phyloP scores from a whole-genome alignment of 2,797 vertebrate genomes.

The Garrulus glandarius region DNA sequence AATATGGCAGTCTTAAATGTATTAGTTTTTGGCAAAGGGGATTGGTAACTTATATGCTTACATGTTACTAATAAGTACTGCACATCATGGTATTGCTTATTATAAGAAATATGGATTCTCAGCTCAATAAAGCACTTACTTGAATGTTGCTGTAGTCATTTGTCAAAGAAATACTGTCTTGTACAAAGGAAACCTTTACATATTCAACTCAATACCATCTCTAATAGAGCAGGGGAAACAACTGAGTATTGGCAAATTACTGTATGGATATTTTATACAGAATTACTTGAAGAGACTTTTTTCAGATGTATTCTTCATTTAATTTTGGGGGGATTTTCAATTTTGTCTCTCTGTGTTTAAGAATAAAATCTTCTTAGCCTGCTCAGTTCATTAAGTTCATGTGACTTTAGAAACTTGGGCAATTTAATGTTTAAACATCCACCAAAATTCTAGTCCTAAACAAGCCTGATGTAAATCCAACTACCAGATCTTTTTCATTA shows the following conservation, averaged over 20 bases:
- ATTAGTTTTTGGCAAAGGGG: not conserved
- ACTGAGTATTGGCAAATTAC: not conserved
- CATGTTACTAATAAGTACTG: not conserved
- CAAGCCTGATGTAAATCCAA: not conserved
- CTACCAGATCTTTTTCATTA: not conserved
- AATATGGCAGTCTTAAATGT: not conserved
- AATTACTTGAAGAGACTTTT: not conserved
- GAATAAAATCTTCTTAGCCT: not conserved
- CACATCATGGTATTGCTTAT: not conserved
- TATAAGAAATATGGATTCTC: not conserved
- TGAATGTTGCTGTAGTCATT: not conserved
- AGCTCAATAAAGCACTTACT: not conserved
- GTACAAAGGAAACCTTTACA: not conserved
- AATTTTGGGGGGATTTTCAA: accelerated
- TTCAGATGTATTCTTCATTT: not conserved
- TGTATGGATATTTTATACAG: not conserved
- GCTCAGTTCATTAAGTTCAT: not conserved
- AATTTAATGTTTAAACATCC: not conserved
- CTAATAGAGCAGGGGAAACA: not conserved
- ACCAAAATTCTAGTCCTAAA: not conserved
- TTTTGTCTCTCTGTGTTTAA: not conserved
- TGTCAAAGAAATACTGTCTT: not conserved
- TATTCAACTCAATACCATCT: not conserved
- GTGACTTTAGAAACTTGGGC: not conserved
- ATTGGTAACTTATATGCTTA: not conserved